A percentile compares a stretch with the other conserved stretches of the same genome.
Conservation (phyloP, 1,140 invertebrate genomes). For the Pseudomyrmex pallidus region DNA sequence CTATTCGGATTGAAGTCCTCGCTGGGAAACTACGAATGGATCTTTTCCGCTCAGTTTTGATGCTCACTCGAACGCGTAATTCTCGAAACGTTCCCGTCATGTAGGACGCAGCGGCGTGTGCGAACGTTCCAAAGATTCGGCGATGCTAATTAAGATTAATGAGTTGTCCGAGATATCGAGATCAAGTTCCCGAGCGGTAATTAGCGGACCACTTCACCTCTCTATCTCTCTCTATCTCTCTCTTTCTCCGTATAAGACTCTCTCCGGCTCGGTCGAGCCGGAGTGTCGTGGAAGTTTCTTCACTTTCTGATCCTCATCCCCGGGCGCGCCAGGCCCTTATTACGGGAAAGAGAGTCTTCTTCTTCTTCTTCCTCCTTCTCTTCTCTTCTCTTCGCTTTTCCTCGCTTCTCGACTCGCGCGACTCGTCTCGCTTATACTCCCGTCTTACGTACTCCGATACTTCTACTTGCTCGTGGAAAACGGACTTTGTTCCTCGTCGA, state of each 20-base stretch:
- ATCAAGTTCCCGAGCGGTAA: slow-evolving; percentile 55
- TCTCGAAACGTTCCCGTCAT: background rate
- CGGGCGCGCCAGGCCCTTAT: slow-evolving; percentile 38
- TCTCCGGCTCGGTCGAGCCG: background rate
- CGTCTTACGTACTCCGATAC: slow-evolving; percentile 6
- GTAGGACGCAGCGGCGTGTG: slow-evolving; percentile 25
- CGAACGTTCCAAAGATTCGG: slow-evolving; percentile 38
- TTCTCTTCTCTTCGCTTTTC: background rate
- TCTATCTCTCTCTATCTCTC: background rate
- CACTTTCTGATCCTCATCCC: slow-evolving; percentile 29
- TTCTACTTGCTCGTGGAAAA: slow-evolving; percentile 4
- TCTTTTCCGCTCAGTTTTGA: background rate
- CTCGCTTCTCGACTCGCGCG: slow-evolving; percentile 9
- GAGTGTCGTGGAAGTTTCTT: slow-evolving; percentile 46
- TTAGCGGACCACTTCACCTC: slow-evolving; percentile 60
- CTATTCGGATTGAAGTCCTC: too few relatives aligned
- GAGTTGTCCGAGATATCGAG: slow-evolving; percentile 63
- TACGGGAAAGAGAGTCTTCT: slow-evolving; percentile 35
- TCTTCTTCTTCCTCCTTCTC: background rate
- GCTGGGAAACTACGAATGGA: background rate
- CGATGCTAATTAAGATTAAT: slow-evolving; percentile 64
- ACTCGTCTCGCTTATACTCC: slow-evolving; percentile 10
- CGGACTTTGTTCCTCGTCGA: slow-evolving; percentile 14
- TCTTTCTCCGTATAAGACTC: slow-evolving; percentile 21
- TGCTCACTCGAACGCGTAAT: background rate